Percentiles rank a stretch among this genome's conserved stretches.
Evolutionary conservation across 35 echinoderm and acorn worm genomes (phyloP).

Genomic region (Ophiothrix spiculata): DNA sequence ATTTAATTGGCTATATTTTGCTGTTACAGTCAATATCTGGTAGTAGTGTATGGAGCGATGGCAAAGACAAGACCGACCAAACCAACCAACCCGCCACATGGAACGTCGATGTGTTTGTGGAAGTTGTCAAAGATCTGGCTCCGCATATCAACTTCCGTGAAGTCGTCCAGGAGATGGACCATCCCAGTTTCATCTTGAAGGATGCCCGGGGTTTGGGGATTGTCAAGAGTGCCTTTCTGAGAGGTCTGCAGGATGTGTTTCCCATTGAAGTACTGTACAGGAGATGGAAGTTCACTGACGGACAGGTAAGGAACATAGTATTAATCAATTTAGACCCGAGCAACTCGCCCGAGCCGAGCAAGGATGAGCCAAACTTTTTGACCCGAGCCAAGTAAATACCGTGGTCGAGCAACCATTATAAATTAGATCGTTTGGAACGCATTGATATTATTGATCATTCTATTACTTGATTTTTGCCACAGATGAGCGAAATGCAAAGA

Average conservation of each 20-base stretch:
- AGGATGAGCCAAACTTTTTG: too few species aligned
- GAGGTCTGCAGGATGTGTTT: conserved; percentile 72
- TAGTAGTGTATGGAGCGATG: conserved; percentile 83
- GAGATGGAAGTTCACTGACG: conserved; percentile 85
- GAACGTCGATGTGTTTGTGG: conserved; percentile 85
- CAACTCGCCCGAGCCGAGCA: too few species aligned
- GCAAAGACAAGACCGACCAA: conserved; percentile 72
- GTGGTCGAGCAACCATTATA: too few species aligned
- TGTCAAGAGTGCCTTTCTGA: conserved; percentile 69
- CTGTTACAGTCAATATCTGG: conserved; percentile 51
- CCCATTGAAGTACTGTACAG: conserved; percentile 83
- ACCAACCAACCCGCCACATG: conserved; percentile 43
- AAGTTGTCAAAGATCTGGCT: conserved; percentile 73
- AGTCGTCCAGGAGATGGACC: conserved; percentile 78
- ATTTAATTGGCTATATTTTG: too few species aligned
- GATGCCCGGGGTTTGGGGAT: conserved; percentile 71
- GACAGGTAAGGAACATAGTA: conserved; percentile 81
- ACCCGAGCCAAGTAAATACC: too few species aligned
- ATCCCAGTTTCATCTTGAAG: conserved; percentile 67
- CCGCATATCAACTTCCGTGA: conserved; percentile 90
- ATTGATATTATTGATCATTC: too few species aligned
- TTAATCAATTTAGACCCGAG: too few species aligned
- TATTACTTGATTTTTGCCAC: too few species aligned
- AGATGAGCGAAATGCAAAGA: too few species aligned
- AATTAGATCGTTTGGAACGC: too few species aligned